Conservation (phyloP, 2,888 invertebrate species). For the Sesamia inferens region DNA sequence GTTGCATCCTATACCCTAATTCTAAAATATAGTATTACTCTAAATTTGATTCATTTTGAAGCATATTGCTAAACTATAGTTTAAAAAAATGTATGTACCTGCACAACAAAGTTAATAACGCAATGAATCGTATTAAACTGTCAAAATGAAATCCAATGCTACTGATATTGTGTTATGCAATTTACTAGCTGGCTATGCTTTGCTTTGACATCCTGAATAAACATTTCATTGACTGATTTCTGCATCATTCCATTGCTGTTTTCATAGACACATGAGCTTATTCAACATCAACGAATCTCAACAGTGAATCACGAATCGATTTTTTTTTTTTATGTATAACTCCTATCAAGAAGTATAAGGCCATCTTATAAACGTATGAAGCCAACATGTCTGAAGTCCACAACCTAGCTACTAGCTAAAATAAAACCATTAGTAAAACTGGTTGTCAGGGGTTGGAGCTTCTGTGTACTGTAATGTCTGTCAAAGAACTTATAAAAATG, state of each 20-base stretch:
- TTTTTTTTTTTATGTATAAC: background rate
- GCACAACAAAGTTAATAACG: too few species aligned
- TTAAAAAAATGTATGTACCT: too few species aligned
- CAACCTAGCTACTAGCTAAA: background rate
- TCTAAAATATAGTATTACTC: too few species aligned
- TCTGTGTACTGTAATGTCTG: background rate
- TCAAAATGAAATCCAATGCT: too few species aligned
- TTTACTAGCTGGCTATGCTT: slow-evolving; percentile 2
- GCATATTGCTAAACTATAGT: too few species aligned
- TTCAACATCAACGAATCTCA: background rate
- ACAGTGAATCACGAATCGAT: background rate
- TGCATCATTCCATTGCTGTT: slow-evolving; percentile 10
- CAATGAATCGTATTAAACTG: too few species aligned
- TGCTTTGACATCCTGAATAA: slow-evolving; percentile 39
- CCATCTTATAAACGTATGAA: background rate
- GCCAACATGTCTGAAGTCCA: background rate
- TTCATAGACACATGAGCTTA: too few species aligned
- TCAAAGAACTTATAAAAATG: background rate
- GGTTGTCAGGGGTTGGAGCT: background rate
- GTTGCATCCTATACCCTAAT: too few species aligned
- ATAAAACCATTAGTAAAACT: background rate
- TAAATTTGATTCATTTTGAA: too few species aligned
- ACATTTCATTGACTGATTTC: slow-evolving; percentile 26
- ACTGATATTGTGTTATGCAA: too few species aligned
- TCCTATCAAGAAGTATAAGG: background rate